Evolutionary conservation across 2,888 invertebrate genomes (phyloP).

Genomic region (Synergus umbraculus): DNA sequence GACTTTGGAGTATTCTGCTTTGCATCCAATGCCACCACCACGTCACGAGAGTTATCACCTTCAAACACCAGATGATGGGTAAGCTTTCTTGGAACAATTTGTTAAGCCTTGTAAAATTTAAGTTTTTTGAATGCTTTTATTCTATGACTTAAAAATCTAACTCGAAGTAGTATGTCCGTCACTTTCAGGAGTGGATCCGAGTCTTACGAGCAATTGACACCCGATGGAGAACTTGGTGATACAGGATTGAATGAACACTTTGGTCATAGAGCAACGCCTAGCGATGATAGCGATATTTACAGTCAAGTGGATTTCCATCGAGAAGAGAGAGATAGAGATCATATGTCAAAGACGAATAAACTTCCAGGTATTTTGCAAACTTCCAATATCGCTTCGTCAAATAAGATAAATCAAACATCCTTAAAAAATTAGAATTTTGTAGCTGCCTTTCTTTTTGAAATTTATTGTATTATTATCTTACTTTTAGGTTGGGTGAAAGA

Average conservation of each 20-base stretch:
- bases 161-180: slow-evolving; percentile 77
- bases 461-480: not conserved
- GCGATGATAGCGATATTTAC: slow-evolving; percentile 85
- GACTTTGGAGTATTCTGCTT: slow-evolving; percentile 80
- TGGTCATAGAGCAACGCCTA: slow-evolving; percentile 78
- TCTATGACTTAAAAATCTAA: slow-evolving; percentile 68
- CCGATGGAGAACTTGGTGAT: slow-evolving; percentile 76
- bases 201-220: slow-evolving; percentile 81
- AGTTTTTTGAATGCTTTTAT: not conserved
- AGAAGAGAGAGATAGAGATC: slow-evolving; percentile 78
- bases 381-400: not conserved
- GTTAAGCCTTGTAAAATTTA: not conserved
- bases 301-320: slow-evolving; percentile 83
- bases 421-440: not conserved
- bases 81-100: slow-evolving; percentile 65
- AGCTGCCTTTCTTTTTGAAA: not conserved
- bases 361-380: slow-evolving; percentile 66
- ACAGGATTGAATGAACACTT: slow-evolving; percentile 73
- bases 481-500: slow-evolving; percentile 80
- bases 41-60: slow-evolving; percentile 89
- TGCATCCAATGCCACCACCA: slow-evolving; percentile 86
- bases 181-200: slow-evolving; percentile 79
- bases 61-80: slow-evolving; percentile 79
- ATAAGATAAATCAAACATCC: too few species aligned
- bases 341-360: slow-evolving; percentile 70